Conservation (phyloP, 2,113 vertebrate genomes). For the Silurus meridionalis region DNA sequence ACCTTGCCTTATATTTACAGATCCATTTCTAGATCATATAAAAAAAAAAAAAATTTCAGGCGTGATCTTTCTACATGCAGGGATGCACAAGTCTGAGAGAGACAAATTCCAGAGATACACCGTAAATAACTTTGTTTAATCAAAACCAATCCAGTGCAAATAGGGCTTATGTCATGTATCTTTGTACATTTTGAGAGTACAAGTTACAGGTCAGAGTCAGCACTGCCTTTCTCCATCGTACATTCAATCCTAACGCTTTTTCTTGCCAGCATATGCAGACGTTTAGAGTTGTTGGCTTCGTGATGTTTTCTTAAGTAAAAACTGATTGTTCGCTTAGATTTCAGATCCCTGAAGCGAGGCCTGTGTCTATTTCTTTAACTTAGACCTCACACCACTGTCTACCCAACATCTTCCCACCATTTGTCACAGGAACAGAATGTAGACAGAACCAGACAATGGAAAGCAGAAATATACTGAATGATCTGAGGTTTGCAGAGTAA, state of each 20-base stretch:
- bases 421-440: conserved; percentile 46
- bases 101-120: neutral
- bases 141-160: neutral
- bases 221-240: neutral
- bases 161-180: neutral
- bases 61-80: neutral
- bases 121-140: neutral
- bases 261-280: conserved; percentile 12
- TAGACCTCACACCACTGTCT: conserved; percentile 45
- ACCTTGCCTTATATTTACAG: neutral
- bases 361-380: conserved; percentile 30
- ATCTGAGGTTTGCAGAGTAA: conserved; percentile 44
- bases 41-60: neutral
- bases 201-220: neutral
- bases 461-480: conserved; percentile 52
- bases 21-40: neutral
- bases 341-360: conserved; percentile 25
- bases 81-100: neutral
- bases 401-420: conserved; percentile 30
- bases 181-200: neutral
- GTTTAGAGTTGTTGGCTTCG: neutral
- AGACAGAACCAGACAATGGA: conserved; percentile 54
- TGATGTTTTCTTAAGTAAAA: conserved; percentile 32
- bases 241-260: neutral
- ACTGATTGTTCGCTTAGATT: conserved; percentile 9